Conservation (phyloP, 2,888 invertebrate genomes). For the Cylloceria caligata region DNA sequence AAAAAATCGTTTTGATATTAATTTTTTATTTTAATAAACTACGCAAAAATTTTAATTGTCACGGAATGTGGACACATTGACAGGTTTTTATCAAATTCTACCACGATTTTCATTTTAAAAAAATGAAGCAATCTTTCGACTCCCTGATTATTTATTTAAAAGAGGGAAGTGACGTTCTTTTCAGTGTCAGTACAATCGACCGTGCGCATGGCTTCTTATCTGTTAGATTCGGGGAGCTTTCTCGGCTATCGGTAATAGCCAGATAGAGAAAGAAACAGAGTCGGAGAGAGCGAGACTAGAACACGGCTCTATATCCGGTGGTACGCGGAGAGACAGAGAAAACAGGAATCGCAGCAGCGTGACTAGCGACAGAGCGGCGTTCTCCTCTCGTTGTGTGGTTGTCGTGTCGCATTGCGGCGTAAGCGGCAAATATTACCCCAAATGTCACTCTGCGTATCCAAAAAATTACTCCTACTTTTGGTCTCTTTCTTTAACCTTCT, state of each 20-base stretch:
- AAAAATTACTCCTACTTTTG: constrained; percentile 53
- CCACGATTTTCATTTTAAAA: too few species aligned
- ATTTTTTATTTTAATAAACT: too few species aligned
- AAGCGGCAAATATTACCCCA: constrained; percentile 76
- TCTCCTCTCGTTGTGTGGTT: constrained; percentile 64
- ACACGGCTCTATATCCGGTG: constrained; percentile 58
- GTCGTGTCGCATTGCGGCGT: constrained; percentile 83
- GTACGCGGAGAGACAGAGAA: constrained; percentile 50
- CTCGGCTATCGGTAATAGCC: constrained; percentile 52
- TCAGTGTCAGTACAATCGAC: constrained; percentile 28
- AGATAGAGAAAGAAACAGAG: constrained; percentile 32
- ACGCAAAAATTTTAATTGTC: too few species aligned
- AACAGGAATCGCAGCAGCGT: constrained; percentile 40
- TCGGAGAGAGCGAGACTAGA: constrained; percentile 30
- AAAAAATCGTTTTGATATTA: too few species aligned
- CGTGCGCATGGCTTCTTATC: constrained; percentile 28
- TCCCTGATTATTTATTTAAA: too few species aligned
- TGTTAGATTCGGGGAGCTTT: constrained; percentile 27
- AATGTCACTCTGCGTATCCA: constrained; percentile 62
- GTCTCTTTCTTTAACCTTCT: constrained; percentile 22
- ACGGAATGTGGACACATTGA: too few species aligned
- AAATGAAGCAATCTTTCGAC: too few species aligned
- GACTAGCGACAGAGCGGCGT: constrained; percentile 42
- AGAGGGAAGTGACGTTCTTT: background rate
- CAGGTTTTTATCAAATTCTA: too few species aligned